Evolutionary conservation across 2,888 invertebrate genomes (phyloP).

Genomic region (Drosophila nigritarsus): DNA sequence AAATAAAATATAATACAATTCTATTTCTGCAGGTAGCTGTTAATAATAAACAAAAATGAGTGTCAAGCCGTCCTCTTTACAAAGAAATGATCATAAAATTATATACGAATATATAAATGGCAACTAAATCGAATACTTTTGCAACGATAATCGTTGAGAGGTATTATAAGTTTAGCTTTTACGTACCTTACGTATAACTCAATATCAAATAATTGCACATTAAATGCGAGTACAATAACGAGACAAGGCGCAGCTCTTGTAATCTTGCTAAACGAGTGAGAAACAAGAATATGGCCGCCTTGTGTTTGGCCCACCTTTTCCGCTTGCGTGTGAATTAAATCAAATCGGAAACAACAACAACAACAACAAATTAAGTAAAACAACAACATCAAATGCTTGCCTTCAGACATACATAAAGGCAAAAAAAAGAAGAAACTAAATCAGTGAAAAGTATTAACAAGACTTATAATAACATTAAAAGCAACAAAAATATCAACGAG

Average conservation of each 20-base stretch:
- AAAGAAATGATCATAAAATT: conserved; percentile 57
- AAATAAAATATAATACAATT: conserved; percentile 3
- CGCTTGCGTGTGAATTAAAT: conserved; percentile 73
- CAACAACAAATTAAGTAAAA: conserved; percentile 7
- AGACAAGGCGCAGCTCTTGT: conserved; percentile 46
- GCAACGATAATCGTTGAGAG: conserved; percentile 39
- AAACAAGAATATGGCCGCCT: conserved; percentile 48
- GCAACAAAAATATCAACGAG: conserved; percentile 20
- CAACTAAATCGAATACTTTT: conserved; percentile 49
- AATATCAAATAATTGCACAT: conserved; percentile 10
- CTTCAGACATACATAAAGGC: conserved; percentile 18
- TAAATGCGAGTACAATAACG: conserved; percentile 48
- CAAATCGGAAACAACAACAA: conserved; percentile 10
- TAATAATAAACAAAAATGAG: conserved; percentile 62
- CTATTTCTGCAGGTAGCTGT: conserved; percentile 45
- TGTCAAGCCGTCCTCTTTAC: conserved; percentile 81
- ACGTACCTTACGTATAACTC: conserved; percentile 14
- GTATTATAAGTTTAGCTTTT: conserved; percentile 32
- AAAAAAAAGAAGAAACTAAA: conserved; percentile 22
- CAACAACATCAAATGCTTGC: conserved; percentile 13
- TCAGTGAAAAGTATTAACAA: conserved; percentile 57
- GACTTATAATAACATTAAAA: conserved; percentile 47
- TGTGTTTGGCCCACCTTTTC: conserved; percentile 65
- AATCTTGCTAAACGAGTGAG: conserved; percentile 46
- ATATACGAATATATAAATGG: conserved; percentile 21